Conservation (phyloP, 2,113 vertebrate species). For the Callocephalon fimbriatum region DNA sequence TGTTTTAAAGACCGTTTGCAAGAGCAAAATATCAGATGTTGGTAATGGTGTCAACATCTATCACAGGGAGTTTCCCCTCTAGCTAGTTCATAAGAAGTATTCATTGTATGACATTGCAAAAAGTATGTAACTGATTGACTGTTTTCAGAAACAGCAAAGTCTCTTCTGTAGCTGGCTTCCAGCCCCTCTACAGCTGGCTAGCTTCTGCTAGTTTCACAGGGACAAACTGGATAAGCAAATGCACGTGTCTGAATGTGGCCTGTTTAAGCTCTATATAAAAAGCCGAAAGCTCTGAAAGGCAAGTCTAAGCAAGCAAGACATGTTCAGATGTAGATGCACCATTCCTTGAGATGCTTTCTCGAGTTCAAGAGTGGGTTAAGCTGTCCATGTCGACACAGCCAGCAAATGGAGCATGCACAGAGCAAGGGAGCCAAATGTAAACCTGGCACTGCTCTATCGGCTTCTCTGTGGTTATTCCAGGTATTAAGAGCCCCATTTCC, state of each 20-base stretch:
- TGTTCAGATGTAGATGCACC: not conserved
- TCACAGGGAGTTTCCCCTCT: not conserved
- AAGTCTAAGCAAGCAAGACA: not conserved
- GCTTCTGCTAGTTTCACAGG: not conserved
- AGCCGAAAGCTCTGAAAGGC: not conserved
- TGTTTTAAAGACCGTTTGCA: not conserved
- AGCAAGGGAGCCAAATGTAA: not conserved
- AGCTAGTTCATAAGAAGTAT: not conserved
- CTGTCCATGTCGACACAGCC: not conserved
- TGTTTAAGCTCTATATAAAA: not conserved
- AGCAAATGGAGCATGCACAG: accelerated
- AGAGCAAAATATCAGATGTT: not conserved
- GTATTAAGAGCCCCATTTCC: not conserved
- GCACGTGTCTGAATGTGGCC: not conserved
- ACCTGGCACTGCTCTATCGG: not conserved
- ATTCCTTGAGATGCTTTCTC: not conserved
- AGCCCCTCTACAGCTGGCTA: not conserved
- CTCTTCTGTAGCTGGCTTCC: not conserved
- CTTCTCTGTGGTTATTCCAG: not conserved
- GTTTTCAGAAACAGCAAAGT: not conserved
- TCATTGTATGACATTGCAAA: not conserved
- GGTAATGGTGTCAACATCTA: not conserved
- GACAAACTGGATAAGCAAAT: not conserved
- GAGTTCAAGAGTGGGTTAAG: not conserved
- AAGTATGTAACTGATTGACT: not conserved